A percentile compares a stretch with the other conserved stretches of the same genome.
phyloP scores from a whole-genome alignment of 37 sponge, comb jelly and placozoan species.

The Tethya wilhelma region DNA sequence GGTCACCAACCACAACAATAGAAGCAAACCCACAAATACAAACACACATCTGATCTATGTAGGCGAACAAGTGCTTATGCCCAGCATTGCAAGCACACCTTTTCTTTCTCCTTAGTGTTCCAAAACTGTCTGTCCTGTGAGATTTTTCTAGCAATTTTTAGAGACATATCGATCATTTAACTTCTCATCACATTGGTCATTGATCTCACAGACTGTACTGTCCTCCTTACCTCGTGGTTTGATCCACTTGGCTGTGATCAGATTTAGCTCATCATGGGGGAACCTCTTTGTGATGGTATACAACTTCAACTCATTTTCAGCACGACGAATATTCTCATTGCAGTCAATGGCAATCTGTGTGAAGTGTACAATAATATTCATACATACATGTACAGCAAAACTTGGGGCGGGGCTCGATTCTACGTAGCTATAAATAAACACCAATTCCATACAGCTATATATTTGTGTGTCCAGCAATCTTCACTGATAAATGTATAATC shows the following conservation, averaged over 20 bases:
- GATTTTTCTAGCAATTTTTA: background rate
- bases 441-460: too few species aligned
- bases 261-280: conserved; percentile 76
- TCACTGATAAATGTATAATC: background rate
- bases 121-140: background rate
- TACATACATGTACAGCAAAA: too few species aligned
- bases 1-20: background rate
- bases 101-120: conserved; percentile 1
- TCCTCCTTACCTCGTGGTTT: background rate
- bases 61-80: too few species aligned
- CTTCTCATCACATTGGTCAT: background rate
- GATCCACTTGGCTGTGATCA: background rate
- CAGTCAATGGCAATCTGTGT: conserved; percentile 68
- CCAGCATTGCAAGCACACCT: background rate
- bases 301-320: conserved; percentile 80
- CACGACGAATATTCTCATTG: conserved; percentile 72
- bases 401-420: background rate
- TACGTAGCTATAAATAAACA: background rate
- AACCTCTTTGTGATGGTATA: conserved; percentile 65
- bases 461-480: background rate
- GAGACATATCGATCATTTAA: background rate
- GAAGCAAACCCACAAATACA: too few species aligned
- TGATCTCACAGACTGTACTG: background rate
- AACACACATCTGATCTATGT: too few species aligned
- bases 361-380: background rate